Conservation (phyloP, 64 coral and sea anemone species). For the Dendronephthya gigantea region DNA sequence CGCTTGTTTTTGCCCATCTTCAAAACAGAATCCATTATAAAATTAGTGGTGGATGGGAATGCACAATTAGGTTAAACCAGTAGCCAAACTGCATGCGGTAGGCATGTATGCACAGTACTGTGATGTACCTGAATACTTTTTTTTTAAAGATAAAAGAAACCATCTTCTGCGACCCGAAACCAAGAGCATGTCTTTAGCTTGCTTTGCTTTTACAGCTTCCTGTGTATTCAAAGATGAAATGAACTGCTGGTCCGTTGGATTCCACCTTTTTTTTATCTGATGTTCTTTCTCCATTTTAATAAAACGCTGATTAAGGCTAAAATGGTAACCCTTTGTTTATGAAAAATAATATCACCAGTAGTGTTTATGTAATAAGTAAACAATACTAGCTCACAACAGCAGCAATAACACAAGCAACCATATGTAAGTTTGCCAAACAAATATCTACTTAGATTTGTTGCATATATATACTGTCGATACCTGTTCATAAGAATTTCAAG, state of each 20-base stretch:
- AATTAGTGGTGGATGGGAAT: background rate
- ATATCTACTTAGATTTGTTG: too few relatives aligned
- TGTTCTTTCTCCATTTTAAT: background rate
- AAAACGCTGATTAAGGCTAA: slow-evolving; percentile 21
- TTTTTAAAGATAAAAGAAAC: slow-evolving; percentile 1
- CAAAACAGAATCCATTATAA: background rate
- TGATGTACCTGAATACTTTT: background rate
- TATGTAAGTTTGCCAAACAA: too few relatives aligned
- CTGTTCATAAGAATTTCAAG: too few relatives aligned
- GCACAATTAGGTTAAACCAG: background rate
- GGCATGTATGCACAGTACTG: background rate
- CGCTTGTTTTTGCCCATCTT: background rate
- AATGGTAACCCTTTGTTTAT: too few relatives aligned
- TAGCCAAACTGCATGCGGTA: background rate
- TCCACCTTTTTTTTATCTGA: slow-evolving; percentile 18
- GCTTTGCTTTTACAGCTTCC: background rate
- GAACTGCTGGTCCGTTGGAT: slow-evolving; percentile 1
- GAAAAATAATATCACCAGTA: too few relatives aligned
- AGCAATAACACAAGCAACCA: too few relatives aligned
- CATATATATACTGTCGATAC: too few relatives aligned
- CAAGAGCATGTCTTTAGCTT: background rate
- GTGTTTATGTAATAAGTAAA: too few relatives aligned
- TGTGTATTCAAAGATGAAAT: background rate
- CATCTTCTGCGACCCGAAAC: background rate
- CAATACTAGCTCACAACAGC: too few relatives aligned